phyloP scores from a whole-genome alignment of 2,113 vertebrate genomes.

The Meles meles region DNA sequence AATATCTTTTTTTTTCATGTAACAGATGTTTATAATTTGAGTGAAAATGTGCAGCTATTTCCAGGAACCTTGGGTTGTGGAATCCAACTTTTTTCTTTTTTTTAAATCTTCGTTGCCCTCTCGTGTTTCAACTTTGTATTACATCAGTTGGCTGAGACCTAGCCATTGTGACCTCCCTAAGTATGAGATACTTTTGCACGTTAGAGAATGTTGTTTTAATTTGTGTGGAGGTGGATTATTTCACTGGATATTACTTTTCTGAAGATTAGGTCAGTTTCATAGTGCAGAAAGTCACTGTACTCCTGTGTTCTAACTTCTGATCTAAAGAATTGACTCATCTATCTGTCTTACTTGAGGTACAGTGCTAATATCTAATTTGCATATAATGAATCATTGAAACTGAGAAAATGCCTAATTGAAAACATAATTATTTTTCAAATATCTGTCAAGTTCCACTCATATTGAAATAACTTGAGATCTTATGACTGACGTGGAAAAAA shows the following conservation, averaged over 20 bases:
- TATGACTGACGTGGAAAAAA: background rate
- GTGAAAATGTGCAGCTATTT: conserved; percentile 75
- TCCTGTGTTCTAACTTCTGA: background rate
- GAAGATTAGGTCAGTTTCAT: conserved; percentile 12
- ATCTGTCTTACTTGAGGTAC: conserved; percentile 19
- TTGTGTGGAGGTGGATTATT: conserved; percentile 1
- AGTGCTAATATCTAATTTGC: conserved; percentile 19
- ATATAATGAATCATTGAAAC: conserved; percentile 49
- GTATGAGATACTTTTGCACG: conserved; percentile 2
- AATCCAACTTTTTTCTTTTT: conserved; percentile 31
- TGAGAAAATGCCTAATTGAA: conserved; percentile 48
- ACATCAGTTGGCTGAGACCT: conserved; percentile 22
- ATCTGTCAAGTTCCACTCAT: conserved; percentile 33
- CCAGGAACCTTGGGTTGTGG: conserved; percentile 57
- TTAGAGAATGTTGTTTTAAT: conserved; percentile 5
- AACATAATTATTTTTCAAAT: conserved; percentile 56
- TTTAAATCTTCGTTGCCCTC: conserved; percentile 82
- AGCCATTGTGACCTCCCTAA: background rate
- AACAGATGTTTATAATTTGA: conserved; percentile 80
- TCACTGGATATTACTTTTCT: background rate
- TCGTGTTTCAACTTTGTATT: conserved; percentile 76
- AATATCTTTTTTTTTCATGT: conserved; percentile 65
- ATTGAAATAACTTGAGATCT: conserved; percentile 18
- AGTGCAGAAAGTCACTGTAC: background rate
- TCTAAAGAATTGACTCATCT: conserved; percentile 31